A percentile compares a stretch with the other conserved stretches of the same genome.
Evolutionary conservation across 2,888 invertebrate species (phyloP).

Genomic region (Erebia palarica): DNA sequence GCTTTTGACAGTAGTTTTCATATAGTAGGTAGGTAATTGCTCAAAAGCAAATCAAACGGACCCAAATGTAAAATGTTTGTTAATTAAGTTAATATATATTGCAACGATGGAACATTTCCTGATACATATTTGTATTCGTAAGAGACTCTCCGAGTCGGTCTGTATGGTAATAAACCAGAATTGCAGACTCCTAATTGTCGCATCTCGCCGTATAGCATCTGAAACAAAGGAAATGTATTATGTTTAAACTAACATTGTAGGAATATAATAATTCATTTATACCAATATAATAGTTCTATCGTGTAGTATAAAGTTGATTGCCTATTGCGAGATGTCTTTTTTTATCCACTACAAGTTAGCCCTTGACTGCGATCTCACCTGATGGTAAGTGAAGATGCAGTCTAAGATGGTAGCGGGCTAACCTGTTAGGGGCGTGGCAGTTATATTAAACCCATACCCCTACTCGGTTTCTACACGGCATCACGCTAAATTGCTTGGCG

Average conservation of each 20-base stretch:
- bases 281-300: background rate
- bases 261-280: background rate
- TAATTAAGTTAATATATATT: slow-evolving; percentile 23
- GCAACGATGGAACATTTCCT: slow-evolving; percentile 19
- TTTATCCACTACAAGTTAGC: no score
- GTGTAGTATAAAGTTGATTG: no score
- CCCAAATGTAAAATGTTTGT: slow-evolving; percentile 16
- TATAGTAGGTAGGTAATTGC: no score
- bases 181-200: slow-evolving; percentile 35
- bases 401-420: no score
- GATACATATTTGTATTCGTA: slow-evolving; percentile 33
- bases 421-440: no score
- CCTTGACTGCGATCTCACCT: no score
- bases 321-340: no score
- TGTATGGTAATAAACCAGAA: slow-evolving; percentile 37
- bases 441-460: no score
- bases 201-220: slow-evolving; percentile 23
- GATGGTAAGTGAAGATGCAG: no score
- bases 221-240: slow-evolving; percentile 19
- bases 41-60: background rate
- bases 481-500: no score
- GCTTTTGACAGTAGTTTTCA: no score
- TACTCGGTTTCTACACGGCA: no score
- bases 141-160: slow-evolving; percentile 26
- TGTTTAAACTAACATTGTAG: slow-evolving; percentile 4